Percentiles rank a stretch among this genome's conserved stretches.
Evolutionary conservation across 2,888 invertebrate genomes (phyloP).

Genomic region (Sepiola atlantica): DNA sequence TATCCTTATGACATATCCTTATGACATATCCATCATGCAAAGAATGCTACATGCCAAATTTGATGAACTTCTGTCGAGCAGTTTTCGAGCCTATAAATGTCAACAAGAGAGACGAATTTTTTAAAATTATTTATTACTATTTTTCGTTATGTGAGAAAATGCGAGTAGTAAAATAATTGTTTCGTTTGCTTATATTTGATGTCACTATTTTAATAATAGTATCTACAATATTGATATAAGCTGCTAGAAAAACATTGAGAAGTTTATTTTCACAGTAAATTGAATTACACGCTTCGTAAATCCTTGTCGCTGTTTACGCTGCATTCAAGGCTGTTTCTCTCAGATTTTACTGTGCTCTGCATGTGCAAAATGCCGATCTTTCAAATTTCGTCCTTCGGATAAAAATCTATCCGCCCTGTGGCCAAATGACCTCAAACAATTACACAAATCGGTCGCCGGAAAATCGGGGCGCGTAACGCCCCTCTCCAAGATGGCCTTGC

Average conservation of each 20-base stretch:
- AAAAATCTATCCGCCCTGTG: not conserved
- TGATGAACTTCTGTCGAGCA: too few relatives aligned
- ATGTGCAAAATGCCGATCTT: not conserved
- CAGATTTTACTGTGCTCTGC: too few relatives aligned
- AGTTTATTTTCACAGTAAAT: not conserved
- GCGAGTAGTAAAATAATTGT: not conserved
- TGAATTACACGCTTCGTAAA: not conserved
- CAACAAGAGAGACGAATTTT: too few relatives aligned
- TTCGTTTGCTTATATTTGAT: not conserved
- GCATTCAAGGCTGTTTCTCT: not conserved
- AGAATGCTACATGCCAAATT: too few relatives aligned
- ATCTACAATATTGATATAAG: not conserved
- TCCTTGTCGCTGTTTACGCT: not conserved
- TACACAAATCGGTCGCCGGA: not conserved
- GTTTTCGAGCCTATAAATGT: too few relatives aligned
- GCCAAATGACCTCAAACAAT: not conserved
- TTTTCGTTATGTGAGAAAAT: not conserved
- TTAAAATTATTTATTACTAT: too few relatives aligned
- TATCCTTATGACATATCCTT: too few relatives aligned
- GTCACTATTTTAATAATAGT: not conserved
- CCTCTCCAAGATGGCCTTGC: not conserved
- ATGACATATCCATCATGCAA: too few relatives aligned
- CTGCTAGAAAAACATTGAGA: slow-evolving; percentile 16
- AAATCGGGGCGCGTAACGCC: not conserved
- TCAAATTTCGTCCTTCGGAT: not conserved